Evolutionary conservation across 2,113 vertebrate species (phyloP).

Genomic region (Anas platyrhynchos): DNA sequence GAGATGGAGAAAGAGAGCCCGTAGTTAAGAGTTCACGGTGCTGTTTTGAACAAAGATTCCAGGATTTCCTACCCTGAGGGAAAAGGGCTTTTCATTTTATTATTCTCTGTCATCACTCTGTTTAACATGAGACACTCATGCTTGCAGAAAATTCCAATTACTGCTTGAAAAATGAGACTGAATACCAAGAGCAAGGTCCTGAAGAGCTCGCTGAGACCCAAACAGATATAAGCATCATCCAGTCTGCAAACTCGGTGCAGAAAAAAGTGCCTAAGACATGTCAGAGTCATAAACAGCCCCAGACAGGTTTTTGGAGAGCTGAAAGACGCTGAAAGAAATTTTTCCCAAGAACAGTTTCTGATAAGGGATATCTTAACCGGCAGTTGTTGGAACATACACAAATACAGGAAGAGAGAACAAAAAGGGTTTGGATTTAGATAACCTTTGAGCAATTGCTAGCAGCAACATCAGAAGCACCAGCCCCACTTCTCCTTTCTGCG

Average conservation of each 20-base stretch:
- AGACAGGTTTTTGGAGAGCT: background rate
- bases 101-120: conserved; percentile 22
- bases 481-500: background rate
- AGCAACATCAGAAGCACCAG: background rate
- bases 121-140: conserved; percentile 6
- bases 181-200: background rate
- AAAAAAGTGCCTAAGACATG: background rate
- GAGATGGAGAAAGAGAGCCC: background rate
- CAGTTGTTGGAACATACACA: conserved; percentile 1
- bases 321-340: background rate
- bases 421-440: background rate
- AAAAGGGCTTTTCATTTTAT: conserved; percentile 18
- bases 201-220: background rate
- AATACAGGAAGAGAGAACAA: background rate
- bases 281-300: background rate
- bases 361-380: background rate
- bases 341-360: background rate
- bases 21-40: background rate
- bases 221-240: background rate
- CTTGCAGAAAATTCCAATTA: conserved; percentile 50
- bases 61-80: conserved; percentile 21
- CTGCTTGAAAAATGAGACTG: background rate
- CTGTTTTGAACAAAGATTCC: conserved; percentile 27
- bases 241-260: background rate
- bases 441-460: background rate